phyloP scores from a whole-genome alignment of 1,140 invertebrate genomes.

The Leptopilina clavipes region DNA sequence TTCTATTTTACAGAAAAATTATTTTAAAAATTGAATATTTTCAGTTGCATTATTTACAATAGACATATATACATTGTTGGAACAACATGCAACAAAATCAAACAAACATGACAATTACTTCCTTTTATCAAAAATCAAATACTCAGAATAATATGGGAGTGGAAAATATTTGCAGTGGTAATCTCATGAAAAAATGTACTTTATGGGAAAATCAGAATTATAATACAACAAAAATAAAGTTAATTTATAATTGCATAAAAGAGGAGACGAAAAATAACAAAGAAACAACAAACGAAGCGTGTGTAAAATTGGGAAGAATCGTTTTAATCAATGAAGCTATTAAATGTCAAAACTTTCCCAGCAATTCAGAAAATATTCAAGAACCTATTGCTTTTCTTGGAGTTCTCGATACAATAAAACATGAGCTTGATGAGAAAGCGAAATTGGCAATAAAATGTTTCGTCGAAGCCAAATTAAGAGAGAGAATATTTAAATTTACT shows the following conservation, averaged over 20 bases:
- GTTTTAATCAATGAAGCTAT: not conserved
- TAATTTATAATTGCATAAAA: not conserved
- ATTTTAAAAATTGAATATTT: no score
- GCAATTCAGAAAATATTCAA: not conserved
- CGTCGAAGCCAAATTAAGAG: not conserved
- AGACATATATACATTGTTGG: no score
- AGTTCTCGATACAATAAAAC: not conserved
- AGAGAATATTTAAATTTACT: not conserved
- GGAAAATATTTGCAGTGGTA: constrained; percentile 5
- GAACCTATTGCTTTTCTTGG: not conserved
- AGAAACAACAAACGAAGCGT: not conserved
- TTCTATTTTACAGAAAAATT: no score
- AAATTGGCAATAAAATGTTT: not conserved
- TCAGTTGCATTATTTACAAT: no score
- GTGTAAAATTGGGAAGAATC: not conserved
- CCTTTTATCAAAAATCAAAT: not conserved
- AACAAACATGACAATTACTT: not conserved
- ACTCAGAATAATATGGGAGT: not conserved
- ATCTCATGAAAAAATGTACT: not conserved
- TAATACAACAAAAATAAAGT: not conserved
- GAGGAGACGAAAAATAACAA: not conserved
- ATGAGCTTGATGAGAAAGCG: not conserved
- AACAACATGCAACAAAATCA: not conserved
- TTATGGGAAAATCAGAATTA: not conserved
- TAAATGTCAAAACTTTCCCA: not conserved